Base-by-base conservation (phyloP, 1,140 invertebrate species). In the Venustaconcha ellipsiformis region DNA sequence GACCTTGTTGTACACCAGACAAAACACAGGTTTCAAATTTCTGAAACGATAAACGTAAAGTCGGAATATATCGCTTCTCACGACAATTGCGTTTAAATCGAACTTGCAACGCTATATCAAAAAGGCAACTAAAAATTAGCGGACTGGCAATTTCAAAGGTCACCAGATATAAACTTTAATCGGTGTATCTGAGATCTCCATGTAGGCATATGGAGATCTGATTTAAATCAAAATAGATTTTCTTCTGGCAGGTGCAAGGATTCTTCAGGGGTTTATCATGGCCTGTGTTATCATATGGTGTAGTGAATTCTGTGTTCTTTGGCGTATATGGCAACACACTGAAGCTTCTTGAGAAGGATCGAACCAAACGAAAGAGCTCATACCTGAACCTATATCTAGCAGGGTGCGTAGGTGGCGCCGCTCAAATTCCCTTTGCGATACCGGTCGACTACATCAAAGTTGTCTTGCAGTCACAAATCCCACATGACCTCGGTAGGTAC, bases 371-470 rank as follows among this genome's bases (percentile, higher is more conserved):
- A 55, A 60, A 57, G 23, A 62, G 66, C 26, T 64, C 70, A 30
- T 82, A 84, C 57, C 59, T 72, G 12, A 68, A 70, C 88, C 89
- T 93, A 65, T 92, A 92, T 68, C 11, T 92, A 56, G 91, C 92
- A 67, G 94, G 93, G 3, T 92, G 91, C 59, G 83, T 92, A 23
- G 94, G 91, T 0, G 94, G 94, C 11, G 81, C 92, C 30, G 89
- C 90, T 4, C 93, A 94, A 86, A 86, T 93, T 4, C 85, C 92
- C 1, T 86, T 94, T 8, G 91, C 92, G 0, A 93, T 93, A 83
- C 94, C 94, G 23, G 92, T 93, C 20, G 94, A 95, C 86, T 80
- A 94, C 26, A 89, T 94, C 1, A 95, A 95, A 89, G 93, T 93
- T 17, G 91, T 92, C 67, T 86, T 95, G 67, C 94, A 95, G 88